These are phyloP conservation scores for Pristionchus maxplancki DNA, from an alignment of 2,888 invertebrate genomes.

Conservation along the genomic window DNA sequence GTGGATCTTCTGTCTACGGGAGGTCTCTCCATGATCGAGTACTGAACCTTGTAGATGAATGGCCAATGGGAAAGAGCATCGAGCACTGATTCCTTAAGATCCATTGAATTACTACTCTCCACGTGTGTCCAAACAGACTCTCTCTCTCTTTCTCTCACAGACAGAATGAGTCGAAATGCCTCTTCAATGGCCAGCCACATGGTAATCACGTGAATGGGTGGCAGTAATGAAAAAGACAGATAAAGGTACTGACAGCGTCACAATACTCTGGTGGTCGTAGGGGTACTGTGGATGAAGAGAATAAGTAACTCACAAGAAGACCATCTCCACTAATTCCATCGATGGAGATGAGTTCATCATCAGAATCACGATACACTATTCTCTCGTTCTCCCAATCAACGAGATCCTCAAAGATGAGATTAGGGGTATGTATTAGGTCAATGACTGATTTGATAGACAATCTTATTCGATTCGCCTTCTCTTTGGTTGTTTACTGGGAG, in stretches of 20 bases:
- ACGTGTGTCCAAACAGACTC: background rate
- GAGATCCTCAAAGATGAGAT: slow-evolving; percentile 34
- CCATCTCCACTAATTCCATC: slow-evolving; percentile 44
- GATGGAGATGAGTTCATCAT: slow-evolving; percentile 44
- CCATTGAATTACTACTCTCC: background rate
- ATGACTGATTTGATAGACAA: background rate
- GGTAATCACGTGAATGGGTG: background rate
- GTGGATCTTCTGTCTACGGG: background rate
- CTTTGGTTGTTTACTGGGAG: background rate
- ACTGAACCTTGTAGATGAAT: slow-evolving; percentile 43
- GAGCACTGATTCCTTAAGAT: slow-evolving; percentile 39
- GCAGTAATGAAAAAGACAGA: background rate
- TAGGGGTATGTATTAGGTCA: background rate
- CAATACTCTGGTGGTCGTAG: no score
- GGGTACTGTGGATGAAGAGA: background rate
- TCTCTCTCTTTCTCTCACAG: background rate
- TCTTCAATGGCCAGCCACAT: background rate
- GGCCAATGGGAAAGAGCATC: slow-evolving; percentile 50
- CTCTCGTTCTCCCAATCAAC: slow-evolving; percentile 50
- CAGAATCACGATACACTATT: slow-evolving; percentile 41
- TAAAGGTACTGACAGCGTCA: no score
- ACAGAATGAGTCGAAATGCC: slow-evolving; percentile 18
- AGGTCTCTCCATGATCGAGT: background rate
- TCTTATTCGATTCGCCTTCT: background rate
- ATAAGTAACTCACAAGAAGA: slow-evolving; percentile 3